phyloP scores from a whole-genome alignment of 2,888 invertebrate genomes.

The Synergus itoensis region DNA sequence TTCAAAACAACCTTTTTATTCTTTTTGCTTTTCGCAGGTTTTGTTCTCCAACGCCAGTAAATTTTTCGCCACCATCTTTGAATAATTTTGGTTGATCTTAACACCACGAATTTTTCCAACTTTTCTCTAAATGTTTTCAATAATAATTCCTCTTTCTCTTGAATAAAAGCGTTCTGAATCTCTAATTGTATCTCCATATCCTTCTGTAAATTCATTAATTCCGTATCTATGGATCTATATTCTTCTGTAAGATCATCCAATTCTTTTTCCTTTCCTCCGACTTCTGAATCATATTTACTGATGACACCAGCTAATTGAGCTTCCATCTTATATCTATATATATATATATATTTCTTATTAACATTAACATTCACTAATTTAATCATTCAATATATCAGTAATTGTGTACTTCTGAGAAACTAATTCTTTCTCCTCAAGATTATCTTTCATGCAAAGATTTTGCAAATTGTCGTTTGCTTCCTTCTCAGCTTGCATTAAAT shows the following conservation, averaged over 20 bases:
- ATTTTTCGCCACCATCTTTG: slow-evolving; percentile 61
- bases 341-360: background rate
- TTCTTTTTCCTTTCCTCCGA: slow-evolving; percentile 51
- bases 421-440: too few relatives aligned
- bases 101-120: slow-evolving; percentile 47
- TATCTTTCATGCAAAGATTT: too few relatives aligned
- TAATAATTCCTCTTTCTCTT: slow-evolving; percentile 49
- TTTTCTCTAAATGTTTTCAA: slow-evolving; percentile 45
- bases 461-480: too few relatives aligned
- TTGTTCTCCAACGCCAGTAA: background rate
- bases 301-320: slow-evolving; percentile 57
- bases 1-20: too few relatives aligned
- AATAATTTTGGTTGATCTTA: slow-evolving; percentile 57
- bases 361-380: background rate
- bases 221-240: slow-evolving; percentile 47
- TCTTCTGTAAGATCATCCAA: slow-evolving; percentile 51
- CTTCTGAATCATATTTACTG: slow-evolving; percentile 58
- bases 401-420: too few relatives aligned
- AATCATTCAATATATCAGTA: too few relatives aligned
- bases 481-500: too few relatives aligned
- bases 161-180: slow-evolving; percentile 49
- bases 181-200: slow-evolving; percentile 54
- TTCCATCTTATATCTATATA: slow-evolving; percentile 58
- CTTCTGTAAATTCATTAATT: slow-evolving; percentile 45
- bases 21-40: too few relatives aligned